These are phyloP conservation scores for Delichon dasypus DNA, from an alignment of 2,797 vertebrate genomes.

Conservation along the genomic window DNA sequence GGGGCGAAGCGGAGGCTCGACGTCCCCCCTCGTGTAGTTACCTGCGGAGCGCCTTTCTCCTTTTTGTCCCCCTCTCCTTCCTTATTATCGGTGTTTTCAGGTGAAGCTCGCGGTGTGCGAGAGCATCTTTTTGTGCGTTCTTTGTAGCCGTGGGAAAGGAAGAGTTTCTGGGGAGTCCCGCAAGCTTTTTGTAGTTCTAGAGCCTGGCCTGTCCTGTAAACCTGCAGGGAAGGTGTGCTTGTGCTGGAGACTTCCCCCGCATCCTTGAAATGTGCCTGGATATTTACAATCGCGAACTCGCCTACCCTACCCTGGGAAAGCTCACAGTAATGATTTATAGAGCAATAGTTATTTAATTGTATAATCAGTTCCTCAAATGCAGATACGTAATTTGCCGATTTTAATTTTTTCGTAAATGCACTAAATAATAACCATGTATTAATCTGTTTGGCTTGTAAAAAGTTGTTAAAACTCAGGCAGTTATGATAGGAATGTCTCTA, in stretches of 20 bases:
- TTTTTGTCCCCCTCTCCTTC: fast-evolving
- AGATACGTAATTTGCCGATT: not conserved
- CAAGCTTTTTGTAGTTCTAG: not conserved
- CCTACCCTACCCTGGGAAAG: not conserved
- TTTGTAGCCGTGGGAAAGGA: not conserved
- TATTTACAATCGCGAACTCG: not conserved
- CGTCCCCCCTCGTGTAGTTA: fast-evolving
- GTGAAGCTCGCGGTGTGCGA: not conserved
- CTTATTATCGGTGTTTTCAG: not conserved
- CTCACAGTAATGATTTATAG: not conserved
- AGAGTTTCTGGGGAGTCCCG: not conserved
- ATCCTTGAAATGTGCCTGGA: not conserved
- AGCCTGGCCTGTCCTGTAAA: not conserved
- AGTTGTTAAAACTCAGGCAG: constrained; percentile 1
- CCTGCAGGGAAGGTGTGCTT: not conserved
- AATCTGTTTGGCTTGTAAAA: not conserved
- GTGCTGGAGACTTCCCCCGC: too few species aligned
- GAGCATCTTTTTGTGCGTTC: not conserved
- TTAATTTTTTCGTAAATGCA: not conserved
- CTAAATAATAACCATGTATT: not conserved
- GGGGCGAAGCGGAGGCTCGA: not conserved
- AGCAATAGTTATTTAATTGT: not conserved
- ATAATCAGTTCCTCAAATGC: not conserved
- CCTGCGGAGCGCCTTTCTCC: not conserved
- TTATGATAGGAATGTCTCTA: not conserved